Evolutionary conservation across 1,140 invertebrate genomes (phyloP).

Genomic region (Ips nitidus): DNA sequence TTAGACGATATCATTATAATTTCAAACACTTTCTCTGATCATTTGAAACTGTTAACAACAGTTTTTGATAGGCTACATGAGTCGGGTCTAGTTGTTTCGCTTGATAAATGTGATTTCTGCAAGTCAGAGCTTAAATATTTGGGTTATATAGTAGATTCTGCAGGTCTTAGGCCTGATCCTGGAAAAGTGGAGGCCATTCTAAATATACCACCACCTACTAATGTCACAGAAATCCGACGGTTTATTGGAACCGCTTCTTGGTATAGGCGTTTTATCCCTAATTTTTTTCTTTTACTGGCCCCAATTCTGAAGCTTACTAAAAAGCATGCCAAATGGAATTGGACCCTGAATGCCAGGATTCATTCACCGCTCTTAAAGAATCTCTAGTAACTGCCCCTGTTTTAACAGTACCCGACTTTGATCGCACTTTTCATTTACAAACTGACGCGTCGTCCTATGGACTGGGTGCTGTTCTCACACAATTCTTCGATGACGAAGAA

Average conservation of each 20-base stretch:
- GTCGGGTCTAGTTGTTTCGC: conserved; percentile 19
- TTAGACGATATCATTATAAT: conserved; percentile 8
- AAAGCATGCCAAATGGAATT: conserved; percentile 12
- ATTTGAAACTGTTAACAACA: conserved; percentile 10
- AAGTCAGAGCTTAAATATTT: conserved; percentile 41
- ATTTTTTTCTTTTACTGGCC: conserved; percentile 18
- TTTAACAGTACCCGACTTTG: conserved; percentile 39
- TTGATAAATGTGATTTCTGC: conserved; percentile 37
- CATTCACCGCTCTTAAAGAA: conserved; percentile 32
- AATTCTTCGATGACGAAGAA: conserved; percentile 32
- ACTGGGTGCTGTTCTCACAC: conserved; percentile 40
- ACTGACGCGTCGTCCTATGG: conserved; percentile 41
- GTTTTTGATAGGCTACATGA: conserved; percentile 23
- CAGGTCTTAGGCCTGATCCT: conserved; percentile 32
- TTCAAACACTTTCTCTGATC: conserved; percentile 7
- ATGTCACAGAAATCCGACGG: conserved; percentile 34
- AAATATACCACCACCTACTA: conserved; percentile 39
- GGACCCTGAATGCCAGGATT: conserved; percentile 23
- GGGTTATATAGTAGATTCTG: conserved; percentile 41
- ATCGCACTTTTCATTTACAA: conserved; percentile 42
- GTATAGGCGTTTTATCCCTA: too few relatives aligned
- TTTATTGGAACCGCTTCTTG: conserved; percentile 40
- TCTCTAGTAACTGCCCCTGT: conserved; percentile 32
- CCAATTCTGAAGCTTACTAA: conserved; percentile 42
- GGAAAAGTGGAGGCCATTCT: conserved; percentile 46